phyloP scores from a whole-genome alignment of 1,140 invertebrate genomes.

The Penaeus chinensis region DNA sequence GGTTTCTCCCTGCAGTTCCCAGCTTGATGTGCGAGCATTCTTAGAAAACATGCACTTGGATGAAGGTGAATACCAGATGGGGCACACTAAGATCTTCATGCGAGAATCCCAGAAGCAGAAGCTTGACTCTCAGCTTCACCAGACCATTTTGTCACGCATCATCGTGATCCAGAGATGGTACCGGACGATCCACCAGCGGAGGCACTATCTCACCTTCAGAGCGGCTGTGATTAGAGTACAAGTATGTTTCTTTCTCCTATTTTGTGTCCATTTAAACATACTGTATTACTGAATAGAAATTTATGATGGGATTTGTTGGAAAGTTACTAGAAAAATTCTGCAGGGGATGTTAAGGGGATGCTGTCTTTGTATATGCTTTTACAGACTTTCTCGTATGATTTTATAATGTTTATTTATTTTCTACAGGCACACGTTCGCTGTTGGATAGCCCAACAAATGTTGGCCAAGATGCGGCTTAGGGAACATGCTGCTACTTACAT shows the following conservation, averaged over 20 bases:
- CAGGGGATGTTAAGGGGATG: too few relatives aligned
- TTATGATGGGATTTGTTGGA: conserved; percentile 2
- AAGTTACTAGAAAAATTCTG: conserved; percentile 1
- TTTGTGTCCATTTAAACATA: not conserved
- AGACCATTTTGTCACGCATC: conserved; percentile 93
- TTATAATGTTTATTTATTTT: conserved; percentile 48
- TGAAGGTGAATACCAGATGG: conserved; percentile 91
- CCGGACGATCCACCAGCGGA: conserved; percentile 81
- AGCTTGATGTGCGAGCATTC: conserved; percentile 84
- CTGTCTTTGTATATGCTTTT: conserved; percentile 23
- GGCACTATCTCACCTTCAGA: conserved; percentile 80
- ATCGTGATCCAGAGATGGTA: conserved; percentile 94
- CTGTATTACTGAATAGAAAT: not conserved
- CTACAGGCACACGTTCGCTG: conserved; percentile 76
- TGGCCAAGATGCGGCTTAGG: conserved; percentile 67
- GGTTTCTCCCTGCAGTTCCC: conserved; percentile 72
- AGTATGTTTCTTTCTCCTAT: conserved; percentile 66
- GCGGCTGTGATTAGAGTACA: conserved; percentile 83
- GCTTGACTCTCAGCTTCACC: conserved; percentile 89
- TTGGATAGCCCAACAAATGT: conserved; percentile 70
- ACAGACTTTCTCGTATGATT: not conserved
- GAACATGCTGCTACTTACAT: conserved; percentile 79
- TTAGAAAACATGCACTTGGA: conserved; percentile 83
- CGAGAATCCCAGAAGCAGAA: conserved; percentile 94
- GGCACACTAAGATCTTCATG: conserved; percentile 90